These are phyloP conservation scores for Rotaria socialis DNA, from an alignment of 2,888 invertebrate genomes.

Conservation along the genomic window DNA sequence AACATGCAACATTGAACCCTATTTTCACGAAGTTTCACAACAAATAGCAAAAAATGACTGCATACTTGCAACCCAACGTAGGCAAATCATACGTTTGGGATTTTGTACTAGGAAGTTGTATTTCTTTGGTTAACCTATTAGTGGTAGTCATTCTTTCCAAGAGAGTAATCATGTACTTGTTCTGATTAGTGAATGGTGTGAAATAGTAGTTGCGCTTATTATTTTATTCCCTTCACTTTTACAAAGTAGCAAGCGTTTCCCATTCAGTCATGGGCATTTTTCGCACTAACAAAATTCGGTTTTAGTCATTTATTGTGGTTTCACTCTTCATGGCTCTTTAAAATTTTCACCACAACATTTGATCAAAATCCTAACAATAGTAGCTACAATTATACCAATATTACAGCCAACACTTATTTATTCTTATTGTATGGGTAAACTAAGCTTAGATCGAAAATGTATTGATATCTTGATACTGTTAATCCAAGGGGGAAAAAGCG, in stretches of 20 bases:
- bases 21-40: no score
- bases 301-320: neutral
- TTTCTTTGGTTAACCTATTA: no score
- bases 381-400: neutral
- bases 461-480: neutral
- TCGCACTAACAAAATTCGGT: neutral
- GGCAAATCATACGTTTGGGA: no score
- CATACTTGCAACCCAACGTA: no score
- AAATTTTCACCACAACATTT: neutral
- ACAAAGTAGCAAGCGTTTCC: neutral
- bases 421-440: neutral
- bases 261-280: neutral
- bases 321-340: neutral
- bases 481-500: no score
- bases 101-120: no score
- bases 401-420: neutral
- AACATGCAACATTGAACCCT: no score
- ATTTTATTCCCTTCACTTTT: neutral
- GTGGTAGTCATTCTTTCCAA: no score
- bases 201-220: neutral
- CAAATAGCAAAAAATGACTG: no score
- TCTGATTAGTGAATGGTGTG: conserved; percentile 1
- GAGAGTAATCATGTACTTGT: neutral
- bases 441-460: neutral
- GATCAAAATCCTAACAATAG: neutral